phyloP scores from a whole-genome alignment of 2,888 invertebrate species.

The Lithophane leautieri region DNA sequence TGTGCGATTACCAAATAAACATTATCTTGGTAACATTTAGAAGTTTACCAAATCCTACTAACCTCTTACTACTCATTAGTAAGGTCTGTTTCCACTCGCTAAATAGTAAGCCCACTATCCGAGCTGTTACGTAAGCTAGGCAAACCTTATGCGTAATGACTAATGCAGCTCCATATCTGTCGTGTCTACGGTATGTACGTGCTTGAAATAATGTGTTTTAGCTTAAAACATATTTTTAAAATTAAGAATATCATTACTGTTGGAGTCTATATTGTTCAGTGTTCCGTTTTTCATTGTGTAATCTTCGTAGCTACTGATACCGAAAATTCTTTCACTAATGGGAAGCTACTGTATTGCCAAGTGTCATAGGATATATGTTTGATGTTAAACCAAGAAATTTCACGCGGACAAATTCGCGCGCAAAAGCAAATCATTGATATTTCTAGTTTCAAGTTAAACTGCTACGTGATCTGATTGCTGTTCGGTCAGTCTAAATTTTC shows the following conservation, averaged over 20 bases:
- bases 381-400: too few species aligned
- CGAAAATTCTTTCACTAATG: not conserved
- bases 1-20: slow-evolving; percentile 26
- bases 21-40: slow-evolving; percentile 43
- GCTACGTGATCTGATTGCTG: not conserved
- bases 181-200: slow-evolving; percentile 17
- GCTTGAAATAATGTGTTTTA: slow-evolving; percentile 7
- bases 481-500: not conserved
- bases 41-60: slow-evolving; percentile 31
- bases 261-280: not conserved
- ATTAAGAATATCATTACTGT: not conserved
- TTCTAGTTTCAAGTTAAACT: not conserved
- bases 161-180: slow-evolving; percentile 45
- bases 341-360: not conserved
- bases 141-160: slow-evolving; percentile 37
- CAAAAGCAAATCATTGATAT: not conserved
- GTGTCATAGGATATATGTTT: not conserved
- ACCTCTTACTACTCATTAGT: slow-evolving; percentile 49
- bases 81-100: slow-evolving; percentile 32
- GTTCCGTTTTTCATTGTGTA: not conserved
- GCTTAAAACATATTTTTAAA: not conserved
- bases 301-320: not conserved
- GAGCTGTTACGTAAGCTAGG: slow-evolving; percentile 40
- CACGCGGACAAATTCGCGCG: too few species aligned
- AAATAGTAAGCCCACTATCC: slow-evolving; percentile 11